Evolutionary conservation across 2,888 invertebrate genomes (phyloP).

Genomic region (Scelioninae gen. 1): DNA sequence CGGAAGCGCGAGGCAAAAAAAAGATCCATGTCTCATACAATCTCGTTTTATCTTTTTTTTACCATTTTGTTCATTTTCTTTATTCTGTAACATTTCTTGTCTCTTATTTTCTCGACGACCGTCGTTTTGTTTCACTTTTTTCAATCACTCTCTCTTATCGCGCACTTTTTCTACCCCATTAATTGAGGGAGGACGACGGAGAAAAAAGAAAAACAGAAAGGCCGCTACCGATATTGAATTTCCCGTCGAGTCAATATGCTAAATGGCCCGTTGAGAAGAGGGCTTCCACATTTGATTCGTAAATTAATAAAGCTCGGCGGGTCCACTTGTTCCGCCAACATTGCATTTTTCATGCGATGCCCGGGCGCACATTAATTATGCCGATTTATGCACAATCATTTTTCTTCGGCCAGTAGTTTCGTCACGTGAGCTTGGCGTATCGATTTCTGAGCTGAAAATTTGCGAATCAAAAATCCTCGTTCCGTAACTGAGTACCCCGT

Average conservation of each 20-base stretch:
- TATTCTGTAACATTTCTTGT: slow-evolving; percentile 35
- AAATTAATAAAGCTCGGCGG: slow-evolving; percentile 74
- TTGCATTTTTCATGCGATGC: slow-evolving; percentile 47
- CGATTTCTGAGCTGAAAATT: slow-evolving; percentile 69
- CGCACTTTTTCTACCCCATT: slow-evolving; percentile 54
- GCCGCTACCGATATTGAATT: slow-evolving; percentile 65
- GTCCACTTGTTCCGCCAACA: slow-evolving; percentile 29
- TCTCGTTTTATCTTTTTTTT: slow-evolving; percentile 46
- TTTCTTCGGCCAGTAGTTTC: slow-evolving; percentile 39
- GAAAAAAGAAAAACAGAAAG: slow-evolving; percentile 51
- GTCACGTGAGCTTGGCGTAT: slow-evolving; percentile 22
- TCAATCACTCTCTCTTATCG: slow-evolving; percentile 39
- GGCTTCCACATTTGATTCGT: slow-evolving; percentile 80
- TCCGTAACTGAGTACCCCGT: slow-evolving; percentile 73
- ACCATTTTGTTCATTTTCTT: slow-evolving; percentile 38
- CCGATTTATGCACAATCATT: slow-evolving; percentile 49
- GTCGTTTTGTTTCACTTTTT: slow-evolving; percentile 43
- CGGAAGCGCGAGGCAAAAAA: slow-evolving; percentile 69
- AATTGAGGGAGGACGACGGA: slow-evolving; percentile 58
- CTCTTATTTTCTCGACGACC: slow-evolving; percentile 51
- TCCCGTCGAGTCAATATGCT: slow-evolving; percentile 81
- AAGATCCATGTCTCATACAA: slow-evolving; percentile 50
- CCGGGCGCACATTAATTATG: slow-evolving; percentile 46
- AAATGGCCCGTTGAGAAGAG: slow-evolving; percentile 84
- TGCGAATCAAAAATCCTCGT: slow-evolving; percentile 76